Evolutionary conservation across 2,113 vertebrate species (phyloP).

Genomic region (Tringa solitaria): DNA sequence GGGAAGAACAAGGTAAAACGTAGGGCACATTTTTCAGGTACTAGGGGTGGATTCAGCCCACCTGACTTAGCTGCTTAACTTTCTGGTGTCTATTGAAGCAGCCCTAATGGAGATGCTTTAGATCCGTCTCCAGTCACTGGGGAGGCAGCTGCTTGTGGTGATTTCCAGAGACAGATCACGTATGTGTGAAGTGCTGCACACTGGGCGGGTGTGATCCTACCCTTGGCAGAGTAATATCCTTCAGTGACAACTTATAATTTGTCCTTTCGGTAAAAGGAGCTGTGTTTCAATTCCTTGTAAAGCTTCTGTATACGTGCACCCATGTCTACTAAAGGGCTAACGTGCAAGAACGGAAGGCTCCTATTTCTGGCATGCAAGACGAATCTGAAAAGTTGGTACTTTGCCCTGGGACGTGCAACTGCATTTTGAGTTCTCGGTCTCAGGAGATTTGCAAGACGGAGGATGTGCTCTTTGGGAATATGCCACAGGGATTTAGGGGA

Average conservation of each 20-base stretch:
- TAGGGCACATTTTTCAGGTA: background rate
- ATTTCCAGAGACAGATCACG: background rate
- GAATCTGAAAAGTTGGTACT: background rate
- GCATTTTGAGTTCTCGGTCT: background rate
- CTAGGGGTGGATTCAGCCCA: background rate
- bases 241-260: background rate
- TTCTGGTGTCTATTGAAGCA: background rate
- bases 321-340: background rate
- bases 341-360: background rate
- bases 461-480: background rate
- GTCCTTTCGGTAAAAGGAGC: background rate
- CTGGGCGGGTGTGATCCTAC: background rate
- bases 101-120: background rate
- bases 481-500: background rate
- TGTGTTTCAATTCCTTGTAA: background rate
- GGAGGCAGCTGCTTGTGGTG: background rate
- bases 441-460: background rate
- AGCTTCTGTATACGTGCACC: background rate
- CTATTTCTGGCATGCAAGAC: background rate
- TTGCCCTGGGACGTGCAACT: background rate
- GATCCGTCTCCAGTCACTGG: background rate
- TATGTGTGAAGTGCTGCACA: background rate
- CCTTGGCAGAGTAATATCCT: background rate
- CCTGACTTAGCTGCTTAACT: background rate
- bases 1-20: fast-evolving